A percentile compares a stretch with the other conserved stretches of the same genome.
Conservation (phyloP, 53 echinoderm and acorn worm species). For the Pentamera pediparva region DNA sequence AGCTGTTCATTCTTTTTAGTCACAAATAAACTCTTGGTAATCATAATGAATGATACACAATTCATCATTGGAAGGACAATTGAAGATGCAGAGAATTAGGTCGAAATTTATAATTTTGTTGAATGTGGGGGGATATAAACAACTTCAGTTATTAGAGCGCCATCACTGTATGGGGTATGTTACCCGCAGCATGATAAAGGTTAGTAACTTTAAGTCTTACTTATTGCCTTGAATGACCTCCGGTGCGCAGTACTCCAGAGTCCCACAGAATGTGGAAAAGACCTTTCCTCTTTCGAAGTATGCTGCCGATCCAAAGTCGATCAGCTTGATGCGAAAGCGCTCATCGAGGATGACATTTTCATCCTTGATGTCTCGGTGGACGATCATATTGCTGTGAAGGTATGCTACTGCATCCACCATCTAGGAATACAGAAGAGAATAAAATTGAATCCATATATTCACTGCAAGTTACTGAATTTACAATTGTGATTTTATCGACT, state of each 20-base stretch:
- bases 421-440: slow-evolving; percentile 28
- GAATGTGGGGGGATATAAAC: background rate
- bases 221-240: slow-evolving; percentile 96
- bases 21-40: too few relatives aligned
- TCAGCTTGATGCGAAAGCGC: slow-evolving; percentile 73
- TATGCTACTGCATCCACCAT: slow-evolving; percentile 70
- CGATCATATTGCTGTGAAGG: slow-evolving; percentile 67
- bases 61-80: background rate
- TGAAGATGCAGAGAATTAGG: background rate
- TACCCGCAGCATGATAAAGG: background rate
- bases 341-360: slow-evolving; percentile 92
- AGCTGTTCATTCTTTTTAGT: too few relatives aligned
- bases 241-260: slow-evolving; percentile 95
- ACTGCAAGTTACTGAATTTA: too few relatives aligned
- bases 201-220: slow-evolving; percentile 45
- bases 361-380: slow-evolving; percentile 88
- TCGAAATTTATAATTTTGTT: background rate
- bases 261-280: slow-evolving; percentile 95
- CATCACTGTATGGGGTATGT: too few relatives aligned
- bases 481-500: too few relatives aligned
- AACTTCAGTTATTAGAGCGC: too few relatives aligned
- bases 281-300: slow-evolving; percentile 66
- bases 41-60: too few relatives aligned
- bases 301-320: slow-evolving; percentile 92
- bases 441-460: background rate